Evolutionary conservation across 2,797 vertebrate species (phyloP).

Genomic region (Syndactyla subalaris): DNA sequence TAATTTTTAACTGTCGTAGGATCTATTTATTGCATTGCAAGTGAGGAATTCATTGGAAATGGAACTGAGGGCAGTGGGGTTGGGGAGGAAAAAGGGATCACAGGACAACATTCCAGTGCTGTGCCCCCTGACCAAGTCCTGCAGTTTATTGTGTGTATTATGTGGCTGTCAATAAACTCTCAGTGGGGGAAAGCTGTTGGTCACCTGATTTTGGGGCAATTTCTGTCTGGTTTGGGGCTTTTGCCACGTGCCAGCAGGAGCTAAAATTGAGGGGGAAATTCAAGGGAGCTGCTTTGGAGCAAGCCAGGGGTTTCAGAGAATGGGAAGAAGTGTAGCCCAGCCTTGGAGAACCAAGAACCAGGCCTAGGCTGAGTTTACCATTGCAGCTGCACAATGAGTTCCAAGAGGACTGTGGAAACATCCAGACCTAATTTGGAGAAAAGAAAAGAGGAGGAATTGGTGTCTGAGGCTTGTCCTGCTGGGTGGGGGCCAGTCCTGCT

Average conservation of each 20-base stretch:
- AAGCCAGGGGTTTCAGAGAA: not conserved
- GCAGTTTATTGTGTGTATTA: not conserved
- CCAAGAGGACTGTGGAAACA: not conserved
- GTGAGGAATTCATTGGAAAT: not conserved
- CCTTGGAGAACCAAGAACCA: not conserved
- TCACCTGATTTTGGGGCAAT: not conserved
- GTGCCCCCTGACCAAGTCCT: not conserved
- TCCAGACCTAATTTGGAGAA: slow-evolving; percentile 58
- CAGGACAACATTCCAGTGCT: not conserved
- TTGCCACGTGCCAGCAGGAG: not conserved
- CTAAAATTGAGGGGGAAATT: not conserved
- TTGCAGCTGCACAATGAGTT: not conserved
- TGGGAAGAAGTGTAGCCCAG: not conserved
- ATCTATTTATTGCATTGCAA: not conserved
- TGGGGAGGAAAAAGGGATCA: not conserved
- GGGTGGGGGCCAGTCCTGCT: slow-evolving; percentile 7
- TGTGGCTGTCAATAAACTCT: not conserved
- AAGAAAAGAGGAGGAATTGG: slow-evolving; percentile 33
- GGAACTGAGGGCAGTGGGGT: slow-evolving; percentile 20
- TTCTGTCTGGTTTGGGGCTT: not conserved
- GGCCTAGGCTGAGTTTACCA: not conserved
- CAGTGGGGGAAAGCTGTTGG: not conserved
- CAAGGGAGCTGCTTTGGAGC: not conserved
- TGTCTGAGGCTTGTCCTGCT: slow-evolving; percentile 5
- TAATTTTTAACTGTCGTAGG: slow-evolving; percentile 17